Conservation (phyloP, 2,888 invertebrate genomes). For the Pheosia tremula region DNA sequence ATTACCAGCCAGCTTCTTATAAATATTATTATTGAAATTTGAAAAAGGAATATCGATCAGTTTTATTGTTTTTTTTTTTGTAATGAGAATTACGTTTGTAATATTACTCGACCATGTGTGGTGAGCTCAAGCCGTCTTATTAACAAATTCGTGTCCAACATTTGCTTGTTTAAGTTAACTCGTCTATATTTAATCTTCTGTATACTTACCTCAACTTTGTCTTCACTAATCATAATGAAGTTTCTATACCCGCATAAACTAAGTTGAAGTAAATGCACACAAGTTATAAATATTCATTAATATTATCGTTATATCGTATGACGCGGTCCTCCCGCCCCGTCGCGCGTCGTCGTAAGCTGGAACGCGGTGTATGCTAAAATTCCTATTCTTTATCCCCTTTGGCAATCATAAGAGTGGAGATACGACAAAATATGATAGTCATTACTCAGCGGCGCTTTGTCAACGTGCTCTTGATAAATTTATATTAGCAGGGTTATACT, state of each 20-base stretch:
- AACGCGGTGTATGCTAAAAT: slow-evolving; percentile 62
- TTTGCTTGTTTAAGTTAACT: neutral
- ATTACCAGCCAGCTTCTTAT: too few species aligned
- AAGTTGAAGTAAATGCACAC: slow-evolving; percentile 63
- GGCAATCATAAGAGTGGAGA: slow-evolving; percentile 72
- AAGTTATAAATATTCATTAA: slow-evolving; percentile 76
- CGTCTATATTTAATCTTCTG: neutral
- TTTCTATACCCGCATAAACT: slow-evolving; percentile 40
- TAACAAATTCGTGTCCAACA: too few species aligned
- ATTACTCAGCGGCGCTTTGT: slow-evolving; percentile 73
- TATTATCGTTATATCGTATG: slow-evolving; percentile 58
- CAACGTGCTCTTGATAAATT: slow-evolving; percentile 73
- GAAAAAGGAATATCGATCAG: too few species aligned
- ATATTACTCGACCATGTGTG: too few species aligned
- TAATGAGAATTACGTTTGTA: too few species aligned
- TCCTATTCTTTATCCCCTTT: slow-evolving; percentile 69
- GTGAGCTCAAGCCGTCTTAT: too few species aligned
- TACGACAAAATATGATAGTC: slow-evolving; percentile 76
- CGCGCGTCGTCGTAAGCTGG: slow-evolving; percentile 46
- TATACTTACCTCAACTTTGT: neutral
- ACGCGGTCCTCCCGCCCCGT: slow-evolving; percentile 46
- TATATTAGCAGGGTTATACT: slow-evolving; percentile 64
- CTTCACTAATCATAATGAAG: slow-evolving; percentile 9
- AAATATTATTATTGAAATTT: too few species aligned
- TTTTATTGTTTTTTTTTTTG: too few species aligned